These are phyloP conservation scores for Gavia stellata DNA, from an alignment of 2,113 vertebrate genomes.

Conservation along the genomic window DNA sequence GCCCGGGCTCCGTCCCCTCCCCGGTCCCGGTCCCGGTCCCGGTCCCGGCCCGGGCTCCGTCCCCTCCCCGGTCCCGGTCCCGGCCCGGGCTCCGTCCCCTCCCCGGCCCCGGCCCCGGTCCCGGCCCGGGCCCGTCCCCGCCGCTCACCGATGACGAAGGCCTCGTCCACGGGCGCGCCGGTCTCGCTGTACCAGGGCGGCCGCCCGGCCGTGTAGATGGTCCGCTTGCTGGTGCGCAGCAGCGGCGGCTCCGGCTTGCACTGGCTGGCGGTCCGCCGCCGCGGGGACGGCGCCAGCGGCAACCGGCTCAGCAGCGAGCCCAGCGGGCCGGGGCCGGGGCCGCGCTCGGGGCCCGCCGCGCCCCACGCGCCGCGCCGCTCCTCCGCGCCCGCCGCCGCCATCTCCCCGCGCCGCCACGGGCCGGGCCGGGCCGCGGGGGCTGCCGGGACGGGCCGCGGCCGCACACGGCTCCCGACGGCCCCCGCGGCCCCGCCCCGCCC, in stretches of 20 bases:
- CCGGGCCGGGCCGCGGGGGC: neutral
- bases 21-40: too few species aligned
- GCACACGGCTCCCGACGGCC: neutral
- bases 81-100: neutral
- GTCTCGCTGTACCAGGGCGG: constrained; percentile 91
- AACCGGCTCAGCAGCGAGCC: constrained; percentile 71
- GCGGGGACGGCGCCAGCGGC: constrained; percentile 74
- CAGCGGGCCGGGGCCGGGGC: constrained; percentile 75
- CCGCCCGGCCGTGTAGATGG: constrained; percentile 86
- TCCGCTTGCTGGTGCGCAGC: constrained; percentile 83
- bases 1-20: too few species aligned
- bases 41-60: too few species aligned
- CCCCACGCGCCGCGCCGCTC: neutral
- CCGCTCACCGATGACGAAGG: constrained; percentile 84
- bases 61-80: too few species aligned
- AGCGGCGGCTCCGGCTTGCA: constrained; percentile 82
- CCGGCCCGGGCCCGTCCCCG: neutral
- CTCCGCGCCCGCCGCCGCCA: neutral
- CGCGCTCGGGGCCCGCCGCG: neutral
- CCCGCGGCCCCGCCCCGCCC: neutral
- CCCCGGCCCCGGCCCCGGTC: neutral
- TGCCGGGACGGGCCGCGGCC: neutral
- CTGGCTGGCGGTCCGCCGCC: constrained; percentile 79
- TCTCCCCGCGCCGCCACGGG: neutral
- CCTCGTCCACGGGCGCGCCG: constrained; percentile 87